Evolutionary conservation across 2,113 vertebrate species (phyloP).

Genomic region (Columbina picui): DNA sequence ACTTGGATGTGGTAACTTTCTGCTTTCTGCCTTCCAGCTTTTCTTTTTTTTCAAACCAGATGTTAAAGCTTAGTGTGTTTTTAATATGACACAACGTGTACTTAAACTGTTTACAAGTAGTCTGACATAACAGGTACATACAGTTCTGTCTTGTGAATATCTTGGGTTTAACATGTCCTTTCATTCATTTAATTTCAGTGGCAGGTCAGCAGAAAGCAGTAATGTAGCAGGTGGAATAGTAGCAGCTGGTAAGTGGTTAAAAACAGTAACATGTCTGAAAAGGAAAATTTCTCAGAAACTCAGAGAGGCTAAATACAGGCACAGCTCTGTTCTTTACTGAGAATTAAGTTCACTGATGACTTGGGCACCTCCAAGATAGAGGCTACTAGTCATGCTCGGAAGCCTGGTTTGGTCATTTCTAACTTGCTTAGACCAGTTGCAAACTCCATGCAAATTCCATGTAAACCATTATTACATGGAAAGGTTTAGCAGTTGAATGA

Average conservation of each 20-base stretch:
- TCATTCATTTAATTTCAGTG: background rate
- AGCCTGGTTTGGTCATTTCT: background rate
- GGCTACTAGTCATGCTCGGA: background rate
- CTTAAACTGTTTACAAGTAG: background rate
- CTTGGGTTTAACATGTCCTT: background rate
- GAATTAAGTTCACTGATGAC: background rate
- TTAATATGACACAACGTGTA: background rate
- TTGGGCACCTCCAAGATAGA: background rate
- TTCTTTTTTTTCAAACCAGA: background rate
- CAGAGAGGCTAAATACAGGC: background rate
- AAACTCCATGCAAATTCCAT: too few species aligned
- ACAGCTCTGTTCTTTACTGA: background rate
- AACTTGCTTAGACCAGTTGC: background rate
- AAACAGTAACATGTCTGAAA: background rate
- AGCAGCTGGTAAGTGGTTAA: slow-evolving; percentile 9
- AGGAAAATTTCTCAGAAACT: slow-evolving; percentile 15
- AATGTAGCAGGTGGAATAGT: background rate
- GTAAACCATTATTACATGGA: slow-evolving; percentile 51
- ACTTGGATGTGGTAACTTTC: background rate
- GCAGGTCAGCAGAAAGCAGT: background rate
- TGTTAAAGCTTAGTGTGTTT: slow-evolving; percentile 1
- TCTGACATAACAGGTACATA: background rate
- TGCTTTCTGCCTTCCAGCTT: background rate
- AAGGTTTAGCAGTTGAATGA: slow-evolving; percentile 69
- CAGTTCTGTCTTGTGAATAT: background rate